Percentiles rank a stretch among this genome's conserved stretches.
Evolutionary conservation across 2,113 vertebrate species (phyloP).

Genomic region (Sula dactylatra): DNA sequence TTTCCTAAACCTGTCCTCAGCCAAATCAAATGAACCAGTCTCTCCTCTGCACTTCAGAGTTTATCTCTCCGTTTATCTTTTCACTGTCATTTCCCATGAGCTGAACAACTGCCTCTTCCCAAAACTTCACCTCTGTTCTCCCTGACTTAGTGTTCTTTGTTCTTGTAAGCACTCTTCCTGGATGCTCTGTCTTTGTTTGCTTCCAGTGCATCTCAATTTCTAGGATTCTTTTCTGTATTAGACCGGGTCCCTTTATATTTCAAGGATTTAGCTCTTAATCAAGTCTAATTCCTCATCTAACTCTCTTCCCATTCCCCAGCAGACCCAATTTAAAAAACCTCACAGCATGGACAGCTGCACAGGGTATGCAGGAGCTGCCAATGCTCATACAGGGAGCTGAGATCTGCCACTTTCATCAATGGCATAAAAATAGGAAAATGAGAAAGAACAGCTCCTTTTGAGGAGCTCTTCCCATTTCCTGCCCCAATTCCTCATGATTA

Average conservation of each 20-base stretch:
- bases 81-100: not conserved
- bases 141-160: not conserved
- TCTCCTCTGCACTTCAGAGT: not conserved
- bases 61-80: not conserved
- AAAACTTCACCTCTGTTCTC: not conserved
- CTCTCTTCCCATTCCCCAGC: not conserved
- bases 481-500: not conserved
- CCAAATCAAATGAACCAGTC: not conserved
- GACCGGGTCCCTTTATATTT: not conserved
- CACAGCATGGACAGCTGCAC: too few relatives aligned
- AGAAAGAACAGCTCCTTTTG: not conserved
- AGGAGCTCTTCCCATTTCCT: not conserved
- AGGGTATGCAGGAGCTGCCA: not conserved
- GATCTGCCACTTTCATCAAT: not conserved
- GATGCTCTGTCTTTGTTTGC: not conserved
- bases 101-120: not conserved
- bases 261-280: not conserved
- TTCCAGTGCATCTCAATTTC: not conserved
- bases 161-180: not conserved
- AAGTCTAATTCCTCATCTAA: not conserved
- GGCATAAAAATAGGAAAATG: not conserved
- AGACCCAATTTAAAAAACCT: not conserved
- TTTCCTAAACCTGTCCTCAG: not conserved
- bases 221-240: not conserved
- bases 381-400: not conserved